Evolutionary conservation across 2,888 invertebrate species (phyloP), one percentile per base, ranked within the genome.

Genomic region (Falcaria lacertinaria): DNA sequence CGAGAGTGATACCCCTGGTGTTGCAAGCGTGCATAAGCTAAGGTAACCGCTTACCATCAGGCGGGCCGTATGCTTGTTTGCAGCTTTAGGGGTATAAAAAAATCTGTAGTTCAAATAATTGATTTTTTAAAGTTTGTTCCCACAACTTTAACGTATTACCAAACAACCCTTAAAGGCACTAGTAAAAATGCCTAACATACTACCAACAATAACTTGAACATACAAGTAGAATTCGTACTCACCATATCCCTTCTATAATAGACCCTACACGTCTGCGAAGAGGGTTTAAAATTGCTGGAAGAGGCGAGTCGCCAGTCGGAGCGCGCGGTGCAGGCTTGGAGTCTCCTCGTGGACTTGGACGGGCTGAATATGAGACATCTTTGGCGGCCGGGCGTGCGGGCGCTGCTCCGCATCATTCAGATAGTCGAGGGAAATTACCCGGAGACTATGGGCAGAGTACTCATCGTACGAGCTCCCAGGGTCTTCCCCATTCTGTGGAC

Each of bases 401-500:
- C 94, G 0, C 78, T 94, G 53, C 75, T 93, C 43, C 74, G 92
- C 46, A 91, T 92, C 69, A 90, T 90, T 11, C 86, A 87, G 73
- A 94, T 96, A 39, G 97, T 97, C 17, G 96, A 98, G 80, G 95
- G 95, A 35, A 97, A 98, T 84, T 98, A 98, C 85, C 98, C 98
- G 0, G 98, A 98, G 89, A 98, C 97, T 7, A 95, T 98, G 94
- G 97, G 96, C 1, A 90, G 96, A 32, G 95, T 98, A 48, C 91
- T 98, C 45, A 96, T 98, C 44, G 96, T 97, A 35, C 90, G 97
- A 36, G 98, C 98, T 8, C 98, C 98, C 0, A 90, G 98, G 51
- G 97, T 98, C 39, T 98, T 98, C 80, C 98, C 98, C 3, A 97
- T 98, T 43, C 90, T 98, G 32, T 98, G 98, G 98, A 98, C 98